Percentiles rank a stretch among this genome's conserved stretches.
Evolutionary conservation across 2,113 vertebrate genomes (phyloP).

Genomic region (Thermophis baileyi): DNA sequence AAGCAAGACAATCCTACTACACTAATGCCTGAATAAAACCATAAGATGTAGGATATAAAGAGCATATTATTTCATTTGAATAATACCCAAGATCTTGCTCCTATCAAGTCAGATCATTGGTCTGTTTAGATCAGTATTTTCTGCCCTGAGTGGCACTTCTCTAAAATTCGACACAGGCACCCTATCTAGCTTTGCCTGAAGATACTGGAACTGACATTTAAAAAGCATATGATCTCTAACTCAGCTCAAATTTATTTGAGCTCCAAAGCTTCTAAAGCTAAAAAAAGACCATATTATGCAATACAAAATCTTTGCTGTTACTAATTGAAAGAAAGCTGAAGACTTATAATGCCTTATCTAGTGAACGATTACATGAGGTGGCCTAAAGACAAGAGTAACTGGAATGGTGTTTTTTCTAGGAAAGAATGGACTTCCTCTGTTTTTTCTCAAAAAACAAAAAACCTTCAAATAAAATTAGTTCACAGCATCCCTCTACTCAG

Average conservation of each 20-base stretch:
- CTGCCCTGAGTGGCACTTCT: background rate
- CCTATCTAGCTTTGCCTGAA: background rate
- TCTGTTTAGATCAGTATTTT: background rate
- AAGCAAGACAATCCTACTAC: conserved; percentile 1
- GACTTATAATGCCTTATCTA: background rate
- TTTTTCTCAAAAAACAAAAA: background rate
- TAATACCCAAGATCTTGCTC: background rate
- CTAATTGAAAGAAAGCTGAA: background rate
- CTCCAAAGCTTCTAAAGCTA: background rate
- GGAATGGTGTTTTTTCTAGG: background rate
- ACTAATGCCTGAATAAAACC: background rate
- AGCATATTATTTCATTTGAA: background rate
- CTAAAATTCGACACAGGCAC: background rate
- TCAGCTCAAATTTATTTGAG: background rate
- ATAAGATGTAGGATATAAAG: conserved; percentile 6
- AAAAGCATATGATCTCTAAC: background rate
- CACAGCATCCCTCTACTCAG: background rate
- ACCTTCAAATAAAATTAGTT: conserved; percentile 7
- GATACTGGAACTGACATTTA: background rate
- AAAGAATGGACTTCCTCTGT: conserved; percentile 3
- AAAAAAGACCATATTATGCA: background rate
- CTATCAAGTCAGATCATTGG: background rate
- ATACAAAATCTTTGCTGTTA: background rate
- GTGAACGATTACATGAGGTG: background rate
- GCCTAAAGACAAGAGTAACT: background rate